phyloP scores from a whole-genome alignment of 2,797 vertebrate genomes.

The Sternotherus odoratus region DNA sequence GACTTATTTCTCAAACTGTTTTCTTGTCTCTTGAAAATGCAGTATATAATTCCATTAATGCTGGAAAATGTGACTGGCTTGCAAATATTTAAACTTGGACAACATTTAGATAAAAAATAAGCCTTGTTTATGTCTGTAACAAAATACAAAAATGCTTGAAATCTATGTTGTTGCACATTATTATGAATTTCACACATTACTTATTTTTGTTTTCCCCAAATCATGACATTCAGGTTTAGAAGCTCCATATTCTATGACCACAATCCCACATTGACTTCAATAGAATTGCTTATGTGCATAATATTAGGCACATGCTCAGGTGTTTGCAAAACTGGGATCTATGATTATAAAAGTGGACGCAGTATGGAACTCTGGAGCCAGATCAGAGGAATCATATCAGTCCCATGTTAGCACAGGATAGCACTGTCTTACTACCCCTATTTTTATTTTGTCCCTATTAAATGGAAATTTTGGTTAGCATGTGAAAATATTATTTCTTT shows the following conservation, averaged over 20 bases:
- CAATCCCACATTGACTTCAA: neutral
- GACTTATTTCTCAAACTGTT: neutral
- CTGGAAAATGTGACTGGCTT: neutral
- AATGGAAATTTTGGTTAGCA: neutral
- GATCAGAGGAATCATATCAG: no score
- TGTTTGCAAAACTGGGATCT: neutral
- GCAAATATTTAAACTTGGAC: neutral
- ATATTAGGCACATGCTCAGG: neutral
- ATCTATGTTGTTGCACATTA: neutral
- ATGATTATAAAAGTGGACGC: no score
- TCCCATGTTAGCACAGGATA: neutral
- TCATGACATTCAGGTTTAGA: neutral
- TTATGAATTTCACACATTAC: neutral
- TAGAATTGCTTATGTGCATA: accelerated
- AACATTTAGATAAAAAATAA: neutral
- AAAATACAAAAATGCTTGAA: neutral
- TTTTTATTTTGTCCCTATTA: neutral
- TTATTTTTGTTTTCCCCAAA: neutral
- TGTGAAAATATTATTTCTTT: neutral
- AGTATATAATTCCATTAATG: neutral
- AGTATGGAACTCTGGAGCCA: no score
- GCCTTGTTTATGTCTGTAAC: neutral
- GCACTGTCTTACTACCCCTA: neutral
- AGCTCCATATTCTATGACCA: neutral
- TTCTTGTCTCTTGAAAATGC: neutral